phyloP scores from a whole-genome alignment of 2,113 vertebrate species.

The Chaetodon auriga region DNA sequence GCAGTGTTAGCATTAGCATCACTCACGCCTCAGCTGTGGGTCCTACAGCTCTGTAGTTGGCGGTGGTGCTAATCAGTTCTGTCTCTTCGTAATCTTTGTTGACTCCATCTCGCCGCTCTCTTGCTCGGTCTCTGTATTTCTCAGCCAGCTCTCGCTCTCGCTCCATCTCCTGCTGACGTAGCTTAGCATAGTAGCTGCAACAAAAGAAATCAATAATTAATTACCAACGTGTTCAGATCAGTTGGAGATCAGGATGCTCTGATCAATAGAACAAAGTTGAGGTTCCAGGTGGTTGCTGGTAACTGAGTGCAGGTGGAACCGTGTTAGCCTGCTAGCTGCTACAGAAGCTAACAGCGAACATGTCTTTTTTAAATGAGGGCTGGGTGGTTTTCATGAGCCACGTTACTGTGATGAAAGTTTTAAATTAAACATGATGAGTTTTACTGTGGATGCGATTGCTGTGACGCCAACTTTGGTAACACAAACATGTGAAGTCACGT shows the following conservation, averaged over 20 bases:
- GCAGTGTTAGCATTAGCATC: neutral
- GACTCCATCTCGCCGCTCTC: slow-evolving; percentile 94
- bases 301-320: too few species aligned
- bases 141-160: slow-evolving; percentile 94
- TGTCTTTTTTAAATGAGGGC: too few species aligned
- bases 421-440: too few species aligned
- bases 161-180: slow-evolving; percentile 97
- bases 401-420: too few species aligned
- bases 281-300: neutral
- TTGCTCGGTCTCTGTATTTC: slow-evolving; percentile 95
- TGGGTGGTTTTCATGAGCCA: too few species aligned
- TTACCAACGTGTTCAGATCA: neutral
- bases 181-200: slow-evolving; percentile 95
- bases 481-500: too few species aligned
- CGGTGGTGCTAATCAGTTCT: slow-evolving; percentile 96
- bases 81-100: slow-evolving; percentile 99
- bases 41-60: slow-evolving; percentile 87
- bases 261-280: neutral
- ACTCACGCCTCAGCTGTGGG: slow-evolving; percentile 20
- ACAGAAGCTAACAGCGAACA: too few species aligned
- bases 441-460: too few species aligned
- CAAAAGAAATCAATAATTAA: neutral
- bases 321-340: neutral
- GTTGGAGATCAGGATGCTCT: neutral
- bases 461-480: too few species aligned